Evolutionary conservation across 2,113 vertebrate species (phyloP), one percentile per base, ranked within the genome.

Genomic region (Ia io): DNA sequence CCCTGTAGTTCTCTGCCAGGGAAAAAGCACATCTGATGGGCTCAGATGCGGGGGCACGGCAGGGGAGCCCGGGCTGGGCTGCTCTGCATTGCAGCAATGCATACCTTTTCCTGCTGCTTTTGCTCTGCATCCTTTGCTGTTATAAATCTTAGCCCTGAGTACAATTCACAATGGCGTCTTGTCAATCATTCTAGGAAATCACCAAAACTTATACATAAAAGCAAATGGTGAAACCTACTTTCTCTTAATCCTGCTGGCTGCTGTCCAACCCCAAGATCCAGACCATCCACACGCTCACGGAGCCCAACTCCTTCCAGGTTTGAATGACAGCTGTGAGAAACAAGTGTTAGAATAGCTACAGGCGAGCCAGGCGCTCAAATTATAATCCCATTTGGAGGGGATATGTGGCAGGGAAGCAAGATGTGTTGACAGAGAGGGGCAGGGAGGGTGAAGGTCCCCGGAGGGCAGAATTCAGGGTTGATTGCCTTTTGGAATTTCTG

Each of bases 401-500:
- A 47, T 78, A 6, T 0, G 3, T 3, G 3, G 9, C 53, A 40
- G 42, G 32, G 37, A 47, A 65, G 67, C 11, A 0, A 0, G 28
- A 42, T 4, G 73, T 28, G 1, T 3, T 49, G 25, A 42, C 40
- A 17, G 12, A 44, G 13, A 11, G 1, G 18, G 3, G 4, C 1
- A 28, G n/a, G 32, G 44, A 11, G 12, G 25, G 23, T 14, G 32
- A 53, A 12, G 22, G 20, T 32, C 30, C 30, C 42, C 6, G 3
- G 17, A 67, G 22, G 65, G 7, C 47, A 25, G 14, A 56, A 28
- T 77, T 96, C 88, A 56, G 76, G 61, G 79, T 23, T 56, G 53
- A 32, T 1, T 63, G 94, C 87, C 23, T 83, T 79, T 51, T 53
- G 59, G 88, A 92, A 76, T 93, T 63, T 65, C 63, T 59, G 94